These are phyloP conservation scores for Heliocidaris tuberculata DNA, from an alignment of 35 echinoderm and acorn worm species.

Conservation along the genomic window DNA sequence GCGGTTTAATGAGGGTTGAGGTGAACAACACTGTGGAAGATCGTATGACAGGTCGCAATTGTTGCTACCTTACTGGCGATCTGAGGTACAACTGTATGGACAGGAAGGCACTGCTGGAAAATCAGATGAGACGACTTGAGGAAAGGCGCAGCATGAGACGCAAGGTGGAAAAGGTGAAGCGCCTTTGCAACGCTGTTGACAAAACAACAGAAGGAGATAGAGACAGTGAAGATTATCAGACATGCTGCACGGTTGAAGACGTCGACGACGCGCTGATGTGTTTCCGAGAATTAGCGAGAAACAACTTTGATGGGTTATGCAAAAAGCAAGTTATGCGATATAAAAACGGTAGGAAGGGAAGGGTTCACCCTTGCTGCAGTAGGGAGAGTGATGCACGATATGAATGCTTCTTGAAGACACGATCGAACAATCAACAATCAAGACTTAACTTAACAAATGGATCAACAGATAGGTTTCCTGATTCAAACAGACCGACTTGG, in stretches of 20 bases:
- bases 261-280: slow-evolving; percentile 3
- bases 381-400: neutral
- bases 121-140: neutral
- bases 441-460: neutral
- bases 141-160: neutral
- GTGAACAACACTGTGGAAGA: neutral
- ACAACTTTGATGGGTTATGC: slow-evolving; percentile 26
- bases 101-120: neutral
- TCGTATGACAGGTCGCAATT: neutral
- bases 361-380: slow-evolving; percentile 13
- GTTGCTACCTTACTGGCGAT: neutral
- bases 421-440: neutral
- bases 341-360: neutral
- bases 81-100: slow-evolving; percentile 12
- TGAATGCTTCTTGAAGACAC: neutral
- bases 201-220: neutral
- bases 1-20: neutral
- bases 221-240: neutral
- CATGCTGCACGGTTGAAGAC: neutral
- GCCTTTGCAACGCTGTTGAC: slow-evolving; percentile 1
- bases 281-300: neutral
- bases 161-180: neutral
- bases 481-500: neutral
- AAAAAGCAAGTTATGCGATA: neutral
- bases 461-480: neutral